These are phyloP conservation scores for Vireo altiloquus DNA, from an alignment of 2,113 vertebrate genomes.

Conservation along the genomic window DNA sequence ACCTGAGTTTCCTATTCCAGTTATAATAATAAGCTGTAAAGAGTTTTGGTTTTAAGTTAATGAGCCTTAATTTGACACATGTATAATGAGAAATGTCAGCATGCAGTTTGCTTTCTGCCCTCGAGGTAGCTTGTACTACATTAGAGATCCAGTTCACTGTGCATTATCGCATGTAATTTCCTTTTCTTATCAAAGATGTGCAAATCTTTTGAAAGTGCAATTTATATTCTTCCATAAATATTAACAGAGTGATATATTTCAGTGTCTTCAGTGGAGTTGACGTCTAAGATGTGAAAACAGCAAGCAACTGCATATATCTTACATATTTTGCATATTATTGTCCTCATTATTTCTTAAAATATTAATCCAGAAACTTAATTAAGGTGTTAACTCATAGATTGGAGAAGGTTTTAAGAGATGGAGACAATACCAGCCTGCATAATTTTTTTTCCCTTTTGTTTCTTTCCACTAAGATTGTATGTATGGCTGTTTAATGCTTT, in stretches of 20 bases:
- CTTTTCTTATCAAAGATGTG: conserved; percentile 32
- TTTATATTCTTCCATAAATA: conserved; percentile 34
- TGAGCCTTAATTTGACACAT: conserved; percentile 44
- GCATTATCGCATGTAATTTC: conserved; percentile 7
- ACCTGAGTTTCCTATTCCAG: not conserved
- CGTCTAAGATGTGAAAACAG: not conserved
- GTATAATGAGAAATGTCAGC: conserved; percentile 27
- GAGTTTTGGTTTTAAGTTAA: conserved; percentile 31
- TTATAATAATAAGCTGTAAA: conserved; percentile 33
- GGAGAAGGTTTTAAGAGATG: not conserved
- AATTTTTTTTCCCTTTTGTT: not conserved
- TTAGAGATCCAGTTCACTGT: conserved; percentile 3
- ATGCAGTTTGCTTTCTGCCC: conserved; percentile 18
- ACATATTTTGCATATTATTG: not conserved
- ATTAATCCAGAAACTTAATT: conserved; percentile 28
- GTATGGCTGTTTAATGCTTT: not conserved
- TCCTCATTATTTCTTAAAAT: not conserved
- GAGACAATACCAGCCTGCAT: not conserved
- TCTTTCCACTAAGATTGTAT: not conserved
- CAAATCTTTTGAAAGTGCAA: conserved; percentile 13
- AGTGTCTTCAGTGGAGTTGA: not conserved
- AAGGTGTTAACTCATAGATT: conserved; percentile 34
- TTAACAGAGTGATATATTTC: not conserved
- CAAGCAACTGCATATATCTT: not conserved
- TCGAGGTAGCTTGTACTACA: conserved; percentile 1